Evolutionary conservation across 1,140 invertebrate species (phyloP), one percentile per base, ranked within the genome.

Genomic region (Temnothorax longispinosus): DNA sequence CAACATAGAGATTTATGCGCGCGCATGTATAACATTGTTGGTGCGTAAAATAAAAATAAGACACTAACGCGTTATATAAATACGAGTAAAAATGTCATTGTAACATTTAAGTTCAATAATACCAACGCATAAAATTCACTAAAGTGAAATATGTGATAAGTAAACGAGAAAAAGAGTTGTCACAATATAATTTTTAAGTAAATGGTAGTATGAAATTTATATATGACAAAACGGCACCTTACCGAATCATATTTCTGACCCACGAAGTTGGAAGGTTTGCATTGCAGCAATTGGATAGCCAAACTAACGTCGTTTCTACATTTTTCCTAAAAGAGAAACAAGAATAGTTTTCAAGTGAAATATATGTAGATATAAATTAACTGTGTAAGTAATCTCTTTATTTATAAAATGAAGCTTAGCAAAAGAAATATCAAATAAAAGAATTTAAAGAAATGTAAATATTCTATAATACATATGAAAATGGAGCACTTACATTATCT

Each of bases 261-360:
- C 80, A 99, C 97, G 97, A 99, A 99, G 96, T 98, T 98, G 76
- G 98, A 98, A 88, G 99, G 98, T 94, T 99, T 99, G 94, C 98
- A 99, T 93, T 99, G 99, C 38, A 99, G 95, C 88, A 99, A 96
- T 95, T 99, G 98, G 89, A 99, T 98, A 71, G 98, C 98, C 94
- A 99, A 95, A 95, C 98, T 98, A 92, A 99, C 98, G 95, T 99
- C 99, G 95, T 98, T 98, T 95, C 98, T 97, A 95, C 99, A 99
- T 91, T 98, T 97, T 93, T 99, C 98, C 98, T 99, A 96, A 96
- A 93, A 93, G 90, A 93, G 1, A 91, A 90, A 87, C 35, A 87
- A 47, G 2, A 27, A 72, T 74, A 1, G 13, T 54, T 35, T 65
- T 72, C 1, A 58, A 60, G 47, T 27, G 69, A 80, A 32, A 71